Percentiles rank a stretch among this genome's conserved stretches.
These are phyloP conservation scores for Montipora efflorescens DNA, from an alignment of 64 coral and sea anemone genomes.

Conservation along the genomic window DNA sequence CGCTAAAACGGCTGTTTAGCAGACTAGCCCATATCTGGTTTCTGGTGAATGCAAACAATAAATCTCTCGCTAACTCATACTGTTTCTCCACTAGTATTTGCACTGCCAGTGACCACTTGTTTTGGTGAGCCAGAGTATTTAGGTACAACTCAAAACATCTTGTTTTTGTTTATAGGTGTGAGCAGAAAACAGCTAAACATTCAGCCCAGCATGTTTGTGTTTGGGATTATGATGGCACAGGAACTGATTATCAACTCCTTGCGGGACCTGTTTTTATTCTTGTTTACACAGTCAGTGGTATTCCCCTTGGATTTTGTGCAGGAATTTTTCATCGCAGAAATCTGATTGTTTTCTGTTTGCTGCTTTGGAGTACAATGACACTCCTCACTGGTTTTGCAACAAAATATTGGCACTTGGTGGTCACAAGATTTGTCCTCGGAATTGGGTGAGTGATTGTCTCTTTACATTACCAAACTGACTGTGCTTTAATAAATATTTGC, in stretches of 20 bases:
- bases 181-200: constrained; percentile 4
- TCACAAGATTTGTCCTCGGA: constrained; percentile 93
- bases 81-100: too few species aligned
- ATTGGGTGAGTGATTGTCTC: constrained; percentile 80
- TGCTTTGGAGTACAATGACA: constrained; percentile 98
- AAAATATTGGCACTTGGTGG: constrained; percentile 94
- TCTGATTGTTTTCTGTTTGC: constrained; percentile 85
- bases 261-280: constrained; percentile 98
- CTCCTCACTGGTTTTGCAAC: constrained; percentile 93
- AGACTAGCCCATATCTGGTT: too few species aligned
- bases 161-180: constrained; percentile 40
- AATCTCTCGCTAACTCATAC: too few species aligned
- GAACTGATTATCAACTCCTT: constrained; percentile 88
- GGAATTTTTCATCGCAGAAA: constrained; percentile 89
- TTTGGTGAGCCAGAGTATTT: too few species aligned
- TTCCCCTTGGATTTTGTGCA: constrained; percentile 86
- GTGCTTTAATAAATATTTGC: too few species aligned
- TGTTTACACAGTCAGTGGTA: constrained; percentile 93
- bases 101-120: too few species aligned
- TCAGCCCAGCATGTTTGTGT: constrained; percentile 46
- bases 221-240: constrained; percentile 98
- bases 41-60: too few species aligned
- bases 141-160: neutral
- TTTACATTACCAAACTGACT: too few species aligned
- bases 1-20: too few species aligned